These are phyloP conservation scores for Euleptes europaea DNA, from an alignment of 2,113 vertebrate genomes.

Conservation along the genomic window DNA sequence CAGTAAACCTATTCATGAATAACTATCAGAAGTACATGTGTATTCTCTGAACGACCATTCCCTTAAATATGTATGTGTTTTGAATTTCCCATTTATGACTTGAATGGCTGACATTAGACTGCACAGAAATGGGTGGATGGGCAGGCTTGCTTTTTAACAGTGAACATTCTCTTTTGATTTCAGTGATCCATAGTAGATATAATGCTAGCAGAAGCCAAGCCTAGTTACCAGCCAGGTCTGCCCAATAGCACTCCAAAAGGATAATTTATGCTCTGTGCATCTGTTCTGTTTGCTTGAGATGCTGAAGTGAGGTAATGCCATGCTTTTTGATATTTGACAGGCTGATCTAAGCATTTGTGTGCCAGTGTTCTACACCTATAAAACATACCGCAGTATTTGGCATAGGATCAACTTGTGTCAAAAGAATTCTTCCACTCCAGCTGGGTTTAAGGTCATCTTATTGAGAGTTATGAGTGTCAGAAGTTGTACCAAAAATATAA, in stretches of 20 bases:
- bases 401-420: too few relatives aligned
- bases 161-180: conserved; percentile 32
- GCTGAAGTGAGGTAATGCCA: background rate
- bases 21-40: conserved; percentile 24
- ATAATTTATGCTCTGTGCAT: background rate
- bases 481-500: conserved; percentile 19
- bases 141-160: conserved; percentile 25
- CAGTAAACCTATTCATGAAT: conserved; percentile 17
- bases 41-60: conserved; percentile 34
- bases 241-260: background rate
- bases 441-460: conserved; percentile 17
- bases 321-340: background rate
- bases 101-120: conserved; percentile 11
- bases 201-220: background rate
- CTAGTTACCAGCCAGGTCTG: background rate
- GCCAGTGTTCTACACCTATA: background rate
- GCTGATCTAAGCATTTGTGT: background rate
- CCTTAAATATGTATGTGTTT: conserved; percentile 28
- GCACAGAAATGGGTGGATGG: conserved; percentile 6
- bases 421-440: background rate
- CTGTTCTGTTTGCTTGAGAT: background rate
- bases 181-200: conserved; percentile 3
- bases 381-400: background rate
- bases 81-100: conserved; percentile 36
- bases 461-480: background rate